Base-by-base conservation (phyloP, 53 echinoderm and acorn worm genomes). In the Holothuria leucospilota region DNA sequence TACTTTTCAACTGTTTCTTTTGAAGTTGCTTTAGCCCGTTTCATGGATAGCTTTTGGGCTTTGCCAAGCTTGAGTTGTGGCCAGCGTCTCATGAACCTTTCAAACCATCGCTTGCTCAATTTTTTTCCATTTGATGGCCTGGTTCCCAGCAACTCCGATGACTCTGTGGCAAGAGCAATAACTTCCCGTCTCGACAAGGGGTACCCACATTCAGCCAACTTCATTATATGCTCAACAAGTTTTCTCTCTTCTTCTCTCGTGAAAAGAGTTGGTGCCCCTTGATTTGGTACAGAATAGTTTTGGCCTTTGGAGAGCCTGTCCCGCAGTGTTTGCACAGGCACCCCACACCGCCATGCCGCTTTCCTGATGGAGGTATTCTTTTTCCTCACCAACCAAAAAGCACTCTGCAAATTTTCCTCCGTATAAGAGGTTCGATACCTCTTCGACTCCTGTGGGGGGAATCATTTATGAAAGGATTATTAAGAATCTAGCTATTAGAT, bases 291-390 rank as follows among this genome's bases (percentile, higher is more conserved):
- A 42, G 42, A 42, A 42, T 42, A 6, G 42, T 42, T 42, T 42
- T 42, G 42, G 42, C 42, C 42, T 42, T 42, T 42, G 42, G 42
- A 42, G 21, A 63, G 26, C 63, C 63, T 63, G 63, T 63, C 21
- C 26, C 63, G 63, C 63, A 63, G 63, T 63, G 63, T 63, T 63
- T 63, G 63, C 21, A 63, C 63, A 63, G 63, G 63, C n/a, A 63
- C 63, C 26, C 63, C 63, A 26, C 63, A 63, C 42, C 42, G 63
- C 63, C 63, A 5, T 26, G 63, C 21, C n/a, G 63, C 63, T 26
- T 63, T 63, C 26, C 63, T 63, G 63, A 63, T 63, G 21, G 63
- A 6, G n/a, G 63, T 63, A 6, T 26, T 26, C 26, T 63, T 63
- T 63, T 63, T 26, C 26, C 63, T 63, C n/a, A 63, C 26, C 63